Evolutionary conservation across 2,888 invertebrate genomes (phyloP), one percentile per base, ranked within the genome.

Genomic region (Himalopsyche kuldschensis): DNA sequence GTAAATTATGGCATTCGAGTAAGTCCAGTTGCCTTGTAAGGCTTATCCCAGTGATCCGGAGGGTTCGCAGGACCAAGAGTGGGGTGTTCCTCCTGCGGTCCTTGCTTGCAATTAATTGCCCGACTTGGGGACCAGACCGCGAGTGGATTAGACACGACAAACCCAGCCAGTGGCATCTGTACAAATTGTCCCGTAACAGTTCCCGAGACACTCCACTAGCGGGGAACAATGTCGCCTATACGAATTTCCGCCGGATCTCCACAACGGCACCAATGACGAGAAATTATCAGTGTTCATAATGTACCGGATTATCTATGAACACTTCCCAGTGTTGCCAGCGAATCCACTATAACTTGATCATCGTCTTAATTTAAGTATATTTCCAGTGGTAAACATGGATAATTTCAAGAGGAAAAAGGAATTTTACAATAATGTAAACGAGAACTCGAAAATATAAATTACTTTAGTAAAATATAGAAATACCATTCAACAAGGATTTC

Each of bases 1-100:
- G 86, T 86, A 86, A 86, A 86, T 86, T 86, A 86, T 86, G 84
- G 86, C 86, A 80, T 86, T 86, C 84, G 82, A 82, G 81, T 86
- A 86, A 86, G 86, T 86, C 86, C 85, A 79, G 84, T 85, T 85
- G 85, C 86, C 86, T 86, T 86, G 86, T 86, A 85, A 81, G 84
- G 86, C 84, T 86, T 86, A 86, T 86, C 86, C 83, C 83, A 27
- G 78, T 83, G 84, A 84, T 83, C 84, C 86, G 78, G 82, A 76
- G 32, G 85, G 84, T 78, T 47, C 55, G 77, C 41, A 48, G 75
- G 83, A 76, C 77, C 41, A 75, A 48, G 79, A 69, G 79, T 32
- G 31, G 48, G 55, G 75, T 69, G 83, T 35, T 79, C 79, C 77
- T 83, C 80, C 82, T 83, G 79, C 79, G 81, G 75, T 41, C 75